Conservation (phyloP, 1,140 invertebrate species). For the Triops longicaudatus region DNA sequence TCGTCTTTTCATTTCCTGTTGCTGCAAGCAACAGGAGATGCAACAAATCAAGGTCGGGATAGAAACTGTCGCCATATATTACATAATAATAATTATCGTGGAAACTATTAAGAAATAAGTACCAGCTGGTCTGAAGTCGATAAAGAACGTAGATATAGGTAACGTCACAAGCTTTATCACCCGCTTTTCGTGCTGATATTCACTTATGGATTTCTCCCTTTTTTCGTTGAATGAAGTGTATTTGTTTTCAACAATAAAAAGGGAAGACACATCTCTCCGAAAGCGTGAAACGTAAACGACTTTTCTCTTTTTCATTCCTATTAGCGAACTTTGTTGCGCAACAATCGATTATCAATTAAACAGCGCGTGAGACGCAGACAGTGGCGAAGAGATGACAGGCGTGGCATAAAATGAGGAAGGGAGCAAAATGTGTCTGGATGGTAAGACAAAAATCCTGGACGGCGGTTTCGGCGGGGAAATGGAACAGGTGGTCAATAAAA, state of each 20-base stretch:
- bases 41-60: too few relatives aligned
- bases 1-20: too few relatives aligned
- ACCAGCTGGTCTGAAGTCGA: not conserved
- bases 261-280: too few relatives aligned
- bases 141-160: not conserved
- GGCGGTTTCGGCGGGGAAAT: not conserved
- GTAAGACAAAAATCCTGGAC: slow-evolving; percentile 15
- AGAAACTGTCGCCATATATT: too few relatives aligned
- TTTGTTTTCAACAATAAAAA: too few relatives aligned
- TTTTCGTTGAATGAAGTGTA: too few relatives aligned
- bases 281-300: not conserved
- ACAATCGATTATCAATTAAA: not conserved
- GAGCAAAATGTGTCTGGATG: not conserved
- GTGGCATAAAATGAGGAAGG: not conserved
- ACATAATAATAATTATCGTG: not conserved
- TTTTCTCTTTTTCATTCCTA: slow-evolving; percentile 16
- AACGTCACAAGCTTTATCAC: not conserved
- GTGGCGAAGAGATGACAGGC: not conserved
- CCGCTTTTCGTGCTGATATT: not conserved
- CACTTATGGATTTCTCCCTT: not conserved
- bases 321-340: slow-evolving; percentile 19
- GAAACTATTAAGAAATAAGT: not conserved
- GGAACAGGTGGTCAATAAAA: slow-evolving; percentile 18
- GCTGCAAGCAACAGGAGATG: too few relatives aligned
- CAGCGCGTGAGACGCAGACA: not conserved